These are phyloP conservation scores for Masticophis lateralis DNA, from an alignment of 2,797 vertebrate genomes.

Conservation along the genomic window DNA sequence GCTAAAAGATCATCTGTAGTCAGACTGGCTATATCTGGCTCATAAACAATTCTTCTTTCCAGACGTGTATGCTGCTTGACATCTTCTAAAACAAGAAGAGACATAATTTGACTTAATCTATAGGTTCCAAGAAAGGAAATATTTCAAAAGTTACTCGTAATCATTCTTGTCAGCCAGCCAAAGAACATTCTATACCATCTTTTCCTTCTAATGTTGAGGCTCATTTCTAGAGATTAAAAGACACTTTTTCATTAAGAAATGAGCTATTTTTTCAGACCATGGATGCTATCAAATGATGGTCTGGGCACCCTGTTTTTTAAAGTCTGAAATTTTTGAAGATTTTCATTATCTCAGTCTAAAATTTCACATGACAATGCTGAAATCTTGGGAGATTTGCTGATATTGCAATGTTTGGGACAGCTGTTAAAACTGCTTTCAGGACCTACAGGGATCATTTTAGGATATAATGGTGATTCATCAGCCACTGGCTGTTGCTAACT, in stretches of 20 bases:
- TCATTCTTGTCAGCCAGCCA: background rate
- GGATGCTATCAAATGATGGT: background rate
- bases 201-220: background rate
- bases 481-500: background rate
- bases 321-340: background rate
- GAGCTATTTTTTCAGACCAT: background rate
- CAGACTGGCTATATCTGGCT: constrained; percentile 78
- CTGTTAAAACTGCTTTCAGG: background rate
- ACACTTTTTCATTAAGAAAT: background rate
- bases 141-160: background rate
- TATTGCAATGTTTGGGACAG: background rate
- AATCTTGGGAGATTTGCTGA: background rate
- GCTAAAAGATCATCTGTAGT: constrained; percentile 85
- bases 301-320: background rate
- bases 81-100: constrained; percentile 59
- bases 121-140: constrained; percentile 9
- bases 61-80: constrained; percentile 13
- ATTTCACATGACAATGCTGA: background rate
- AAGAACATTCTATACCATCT: background rate
- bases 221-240: background rate
- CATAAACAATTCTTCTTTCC: constrained; percentile 54
- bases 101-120: constrained; percentile 1
- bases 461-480: background rate
- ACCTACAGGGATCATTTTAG: background rate
- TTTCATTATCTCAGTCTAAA: background rate